Base-by-base conservation (phyloP, 1,140 invertebrate species). In the Platyscapa corneri region DNA sequence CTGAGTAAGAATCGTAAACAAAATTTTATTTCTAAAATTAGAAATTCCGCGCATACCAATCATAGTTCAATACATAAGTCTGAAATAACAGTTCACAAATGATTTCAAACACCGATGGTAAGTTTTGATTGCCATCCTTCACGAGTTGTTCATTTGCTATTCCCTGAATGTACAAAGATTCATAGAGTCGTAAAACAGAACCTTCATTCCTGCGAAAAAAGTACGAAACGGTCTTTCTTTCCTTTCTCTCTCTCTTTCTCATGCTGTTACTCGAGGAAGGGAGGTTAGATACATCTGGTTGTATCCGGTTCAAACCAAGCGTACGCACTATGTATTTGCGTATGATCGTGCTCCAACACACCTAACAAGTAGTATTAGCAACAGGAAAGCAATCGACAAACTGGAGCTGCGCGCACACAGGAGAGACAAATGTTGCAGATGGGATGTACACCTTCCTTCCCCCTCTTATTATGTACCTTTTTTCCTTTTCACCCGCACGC, bases 251-350 rank as follows among this genome's bases (percentile, higher is more conserved):
- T 8, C 49, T 65, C 27, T 42, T 6, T 3, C 39, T 30, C 37
- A 7, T 3, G 10, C 64, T 6, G 60, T 3, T 23, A 7, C 49
- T 12, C 46, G 39, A 30, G 34, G 14, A 79, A 80, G 83, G 77
- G 67, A 85, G 77, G 83, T 80, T 85, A 85, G 77, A 64, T 70
- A 3, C 83, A 89, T 90, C 89, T 87, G 89, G 88, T 87, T 89
- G 83, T 88, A 88, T 90, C 89, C 90, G 87, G 90, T 90, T 89
- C 65, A 70, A 88, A 88, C 87, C 87, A 39, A 74, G 34, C 32
- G 34, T 8, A 6, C 16, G 32, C 16, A 34, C 65, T 34, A n/a
- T 34, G 65, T 32, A 67, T 37, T 8, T 39, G 67, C 67, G 20
- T 20, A 20, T 1, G 37, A 14, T n/a, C 30, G 16, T 12, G 60